Evolutionary conservation across 1,140 invertebrate species (phyloP), one percentile per base, ranked within the genome.

Genomic region (Drosophila neocordata): DNA sequence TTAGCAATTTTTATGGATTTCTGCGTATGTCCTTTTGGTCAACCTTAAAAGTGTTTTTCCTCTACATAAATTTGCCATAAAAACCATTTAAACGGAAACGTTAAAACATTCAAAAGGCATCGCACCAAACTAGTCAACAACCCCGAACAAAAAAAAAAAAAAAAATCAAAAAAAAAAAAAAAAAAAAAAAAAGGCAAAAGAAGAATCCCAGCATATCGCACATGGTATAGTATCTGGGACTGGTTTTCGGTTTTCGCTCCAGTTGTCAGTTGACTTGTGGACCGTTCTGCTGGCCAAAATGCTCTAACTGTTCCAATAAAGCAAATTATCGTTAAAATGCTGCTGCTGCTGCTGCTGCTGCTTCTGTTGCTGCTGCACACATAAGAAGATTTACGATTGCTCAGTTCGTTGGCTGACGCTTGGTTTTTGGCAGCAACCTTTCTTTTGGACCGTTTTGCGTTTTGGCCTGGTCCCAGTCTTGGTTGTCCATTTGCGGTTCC

Each of bases 311-410:
- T 79, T 88, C 74, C 83, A 88, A 88, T 88, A 88, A 88, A 88
- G 83, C 83, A 88, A 88, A 88, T 88, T 88, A 88, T 88, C 83
- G 83, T 88, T 88, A 88, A 88, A 88, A 88, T 88, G 84, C 84
- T 88, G 83, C 84, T 88, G 79, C 5, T 31, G 27, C 27, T 31
- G 4, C 5, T 31, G 27, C 6, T 31, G 27, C 27, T 31, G 27
- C 24, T 24, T 1, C 24, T 24, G 24, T 4, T 24, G 24, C 27
- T 31, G 27, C 27, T 31, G 27, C 27, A 31, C 83, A 88, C 83
- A 88, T 88, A 88, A 88, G 84, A 89, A 88, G 83, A 88, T 88
- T 88, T 88, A 88, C 83, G 83, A 88, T 83, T 88, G 79, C 79
- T 87, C 83, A 87, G 83, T 79, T 79, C 68, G 68, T 64, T 88